Evolutionary conservation across 2,113 vertebrate genomes (phyloP), one percentile per base, ranked within the genome.

Genomic region (Crocuta crocuta): DNA sequence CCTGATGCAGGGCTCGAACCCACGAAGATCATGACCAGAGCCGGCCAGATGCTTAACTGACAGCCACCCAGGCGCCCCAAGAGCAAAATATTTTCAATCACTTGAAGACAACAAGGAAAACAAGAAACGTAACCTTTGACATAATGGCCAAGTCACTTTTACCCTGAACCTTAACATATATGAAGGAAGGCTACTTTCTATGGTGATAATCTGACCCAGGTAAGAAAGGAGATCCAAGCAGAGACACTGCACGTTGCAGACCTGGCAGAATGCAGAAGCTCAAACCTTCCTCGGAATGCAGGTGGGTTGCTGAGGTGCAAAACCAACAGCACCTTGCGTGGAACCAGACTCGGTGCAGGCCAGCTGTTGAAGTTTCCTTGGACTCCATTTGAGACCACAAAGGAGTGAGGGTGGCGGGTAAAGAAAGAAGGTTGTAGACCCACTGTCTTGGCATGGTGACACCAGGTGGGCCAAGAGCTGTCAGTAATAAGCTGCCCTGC

Each of bases 111-210:
- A 43, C 21, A 79, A 79, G 28, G 33, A 96, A 13, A 82, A 66
- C 31, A 66, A 89, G 79, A 84, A 91, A 91, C 33, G 23, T 23
- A 50, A 89, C 83, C 70, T 88, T 71, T 23, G 45, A 83, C 63
- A 58, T 81, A 97, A 74, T 12, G 21, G 55, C 66, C 78, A 45
- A 66, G n/a, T 39, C 13, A 1, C 66, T 88, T 88, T 76, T 55
- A 89, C 43, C 50, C 68, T 63, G 53, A 96, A 95, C 26, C 28
- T 93, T 63, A 17, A n/a, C 23, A 13, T 16, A n/a, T 2, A 43
- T 12, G 78, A 87, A 95, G 53, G 33, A 74, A 95, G 39, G 53
- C 50, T 86, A 15, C 65, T 86, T 93, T 91, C 92, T 74, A 10
- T 9, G 31, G 23, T 23, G 45, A 70, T 12, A 9, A 61, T 55